Conservation (phyloP, 2,797 vertebrate species). For the Perdix hodgsoniae region DNA sequence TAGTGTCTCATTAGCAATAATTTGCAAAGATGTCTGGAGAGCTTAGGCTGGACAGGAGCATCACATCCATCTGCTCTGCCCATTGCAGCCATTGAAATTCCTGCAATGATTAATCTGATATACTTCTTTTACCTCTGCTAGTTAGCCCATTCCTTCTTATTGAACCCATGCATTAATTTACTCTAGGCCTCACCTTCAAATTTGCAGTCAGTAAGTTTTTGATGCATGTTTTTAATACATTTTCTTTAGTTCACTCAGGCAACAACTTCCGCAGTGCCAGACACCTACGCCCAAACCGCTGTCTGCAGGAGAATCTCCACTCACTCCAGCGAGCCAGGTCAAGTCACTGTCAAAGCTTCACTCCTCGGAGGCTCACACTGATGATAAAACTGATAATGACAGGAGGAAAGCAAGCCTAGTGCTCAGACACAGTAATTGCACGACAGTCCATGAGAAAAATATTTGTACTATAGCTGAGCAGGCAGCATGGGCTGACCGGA, state of each 20-base stretch:
- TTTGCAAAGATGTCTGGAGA: not conserved
- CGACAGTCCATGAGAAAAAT: slow-evolving; percentile 1
- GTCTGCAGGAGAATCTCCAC: not conserved
- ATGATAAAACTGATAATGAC: slow-evolving; percentile 18
- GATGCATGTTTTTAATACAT: slow-evolving; percentile 2
- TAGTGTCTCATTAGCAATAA: not conserved
- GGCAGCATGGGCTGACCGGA: not conserved
- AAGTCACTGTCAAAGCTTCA: slow-evolving; percentile 18
- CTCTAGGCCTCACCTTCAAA: not conserved
- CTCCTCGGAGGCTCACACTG: not conserved
- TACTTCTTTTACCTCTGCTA: not conserved
- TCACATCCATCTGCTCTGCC: not conserved
- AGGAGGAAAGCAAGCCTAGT: not conserved
- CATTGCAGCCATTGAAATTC: not conserved
- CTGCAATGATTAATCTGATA: not conserved
- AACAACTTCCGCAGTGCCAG: not conserved
- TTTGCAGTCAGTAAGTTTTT: not conserved
- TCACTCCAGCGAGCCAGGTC: not conserved
- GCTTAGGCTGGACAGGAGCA: not conserved
- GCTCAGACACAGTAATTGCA: slow-evolving; percentile 20
- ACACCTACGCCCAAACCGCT: not conserved
- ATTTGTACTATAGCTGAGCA: not conserved
- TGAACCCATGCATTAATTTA: not conserved
- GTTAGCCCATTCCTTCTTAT: not conserved
- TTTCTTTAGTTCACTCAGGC: not conserved